Percentiles rank a stretch among this genome's conserved stretches.
Evolutionary conservation across 2,888 invertebrate genomes (phyloP).

Genomic region (Andrena dorsata): DNA sequence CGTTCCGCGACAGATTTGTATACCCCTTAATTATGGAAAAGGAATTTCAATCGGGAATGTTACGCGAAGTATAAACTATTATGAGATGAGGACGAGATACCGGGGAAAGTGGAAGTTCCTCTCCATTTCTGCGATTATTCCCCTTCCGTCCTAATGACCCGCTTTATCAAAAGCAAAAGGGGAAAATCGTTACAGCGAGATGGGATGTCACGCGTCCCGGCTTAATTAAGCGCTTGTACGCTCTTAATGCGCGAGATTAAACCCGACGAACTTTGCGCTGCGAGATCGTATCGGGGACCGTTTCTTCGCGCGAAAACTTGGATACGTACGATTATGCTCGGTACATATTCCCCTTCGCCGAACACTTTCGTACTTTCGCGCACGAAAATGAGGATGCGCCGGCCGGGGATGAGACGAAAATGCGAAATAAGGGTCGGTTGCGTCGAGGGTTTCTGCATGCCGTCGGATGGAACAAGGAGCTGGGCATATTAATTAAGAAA

Average conservation of each 20-base stretch:
- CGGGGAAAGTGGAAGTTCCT: not conserved
- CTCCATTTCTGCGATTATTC: not conserved
- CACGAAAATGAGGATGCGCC: conserved; percentile 38
- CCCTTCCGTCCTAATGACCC: conserved; percentile 30
- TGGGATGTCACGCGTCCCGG: conserved; percentile 74
- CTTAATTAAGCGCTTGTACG: conserved; percentile 82
- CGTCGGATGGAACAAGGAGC: conserved; percentile 28
- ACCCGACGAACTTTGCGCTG: conserved; percentile 67
- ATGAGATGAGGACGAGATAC: not conserved
- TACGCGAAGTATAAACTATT: conserved; percentile 8
- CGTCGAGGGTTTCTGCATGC: conserved; percentile 28
- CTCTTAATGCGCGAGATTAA: conserved; percentile 68
- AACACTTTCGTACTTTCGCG: conserved; percentile 54
- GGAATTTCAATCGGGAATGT: not conserved
- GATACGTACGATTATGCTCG: conserved; percentile 41
- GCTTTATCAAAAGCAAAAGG: conserved; percentile 14
- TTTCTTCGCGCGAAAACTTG: conserved; percentile 55
- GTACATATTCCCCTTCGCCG: conserved; percentile 49
- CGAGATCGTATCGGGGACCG: conserved; percentile 21
- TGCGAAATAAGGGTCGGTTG: conserved; percentile 43
- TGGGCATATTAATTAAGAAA: conserved; percentile 49
- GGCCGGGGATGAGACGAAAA: conserved; percentile 52
- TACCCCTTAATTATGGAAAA: not conserved
- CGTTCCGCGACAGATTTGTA: conserved; percentile 9
- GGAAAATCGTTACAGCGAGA: conserved; percentile 40